Conservation (phyloP, 2,113 vertebrate species). For the Clarias macrocephalus region DNA sequence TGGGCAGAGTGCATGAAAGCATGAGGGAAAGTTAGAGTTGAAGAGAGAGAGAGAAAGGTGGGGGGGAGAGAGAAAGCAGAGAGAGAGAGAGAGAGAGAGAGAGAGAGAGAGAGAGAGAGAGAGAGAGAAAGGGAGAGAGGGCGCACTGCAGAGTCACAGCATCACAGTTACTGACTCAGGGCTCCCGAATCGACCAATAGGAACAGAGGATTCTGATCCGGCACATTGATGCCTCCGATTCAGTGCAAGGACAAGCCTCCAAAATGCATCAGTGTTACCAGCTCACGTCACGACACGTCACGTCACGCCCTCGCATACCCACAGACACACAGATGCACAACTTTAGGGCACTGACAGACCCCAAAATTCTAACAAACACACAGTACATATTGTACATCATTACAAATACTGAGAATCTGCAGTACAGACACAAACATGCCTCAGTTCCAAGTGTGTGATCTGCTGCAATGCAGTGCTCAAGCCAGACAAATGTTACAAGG, state of each 20-base stretch:
- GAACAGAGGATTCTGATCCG: not conserved
- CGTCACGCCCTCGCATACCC: not conserved
- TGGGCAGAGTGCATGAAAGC: not conserved
- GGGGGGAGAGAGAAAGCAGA: not conserved
- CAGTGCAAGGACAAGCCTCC: conserved; percentile 44
- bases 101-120: conserved; percentile 16
- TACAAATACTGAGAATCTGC: not conserved
- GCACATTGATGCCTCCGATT: conserved; percentile 29
- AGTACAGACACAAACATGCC: not conserved
- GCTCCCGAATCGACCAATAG: conserved; percentile 36
- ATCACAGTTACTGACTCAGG: conserved; percentile 40
- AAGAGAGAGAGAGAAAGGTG: not conserved
- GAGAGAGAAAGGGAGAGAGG: conserved; percentile 45
- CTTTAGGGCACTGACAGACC: not conserved
- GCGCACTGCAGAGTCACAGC: conserved; percentile 19
- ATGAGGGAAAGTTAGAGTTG: not conserved
- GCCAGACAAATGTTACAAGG: not conserved
- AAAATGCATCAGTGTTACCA: not conserved
- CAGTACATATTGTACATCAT: not conserved
- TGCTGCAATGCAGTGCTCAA: conserved; percentile 34
- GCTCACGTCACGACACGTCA: not conserved
- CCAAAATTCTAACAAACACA: not conserved
- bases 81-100: conserved; percentile 6
- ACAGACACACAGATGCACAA: not conserved
- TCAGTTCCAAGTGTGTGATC: not conserved